Base-by-base conservation (phyloP, 1,140 invertebrate species). In the Macrocentrus cingulum region DNA sequence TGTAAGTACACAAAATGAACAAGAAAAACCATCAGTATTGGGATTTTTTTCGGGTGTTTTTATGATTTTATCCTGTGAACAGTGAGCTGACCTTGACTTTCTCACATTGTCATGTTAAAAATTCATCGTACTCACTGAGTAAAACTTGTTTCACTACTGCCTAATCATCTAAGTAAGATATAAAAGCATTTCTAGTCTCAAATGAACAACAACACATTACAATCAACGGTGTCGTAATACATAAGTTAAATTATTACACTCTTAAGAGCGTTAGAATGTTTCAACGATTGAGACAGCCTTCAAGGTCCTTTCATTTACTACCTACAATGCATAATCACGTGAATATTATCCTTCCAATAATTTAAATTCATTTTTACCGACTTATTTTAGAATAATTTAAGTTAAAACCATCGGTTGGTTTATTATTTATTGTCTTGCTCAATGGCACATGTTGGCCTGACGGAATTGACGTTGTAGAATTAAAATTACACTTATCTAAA, bases 361-460 rank as follows among this genome's bases (percentile, higher is more conserved):
- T 41, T 16, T 23, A 44, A 44, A 42, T 42, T 11, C 42, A 42
- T 29, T 55, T 18, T 42, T 29, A 42, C 53, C 34, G n/a, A 42
- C 34, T 34, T n/a, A n/a, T n/a, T n/a, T n/a, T n/a, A n/a, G n/a
- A 32, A 50, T 57, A 57, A 49, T 19, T 49, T 57, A 57, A 57
- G 56, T 50, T 57, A 15, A 50, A 36, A 57, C 36, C 34, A 20
- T 49, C 32, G 46, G 46, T 46, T 34, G 32, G 46, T 46, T 50
- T 32, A 32, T 56, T 57, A 57, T 57, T 57, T 57, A 57, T 57
- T 57, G 42, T 56, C 46, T 57, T 57, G 56, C 56, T 57, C 56
- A 57, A 57, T 49, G 56, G 56, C 45, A 41, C 45, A 34, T 44
- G 39, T 45, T 49, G 54, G 56, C 45, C 56, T 57, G 56, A 57